A percentile compares a stretch with the other conserved stretches of the same genome.
phyloP scores from a whole-genome alignment of 2,797 vertebrate genomes.

The Coreius guichenoti region DNA sequence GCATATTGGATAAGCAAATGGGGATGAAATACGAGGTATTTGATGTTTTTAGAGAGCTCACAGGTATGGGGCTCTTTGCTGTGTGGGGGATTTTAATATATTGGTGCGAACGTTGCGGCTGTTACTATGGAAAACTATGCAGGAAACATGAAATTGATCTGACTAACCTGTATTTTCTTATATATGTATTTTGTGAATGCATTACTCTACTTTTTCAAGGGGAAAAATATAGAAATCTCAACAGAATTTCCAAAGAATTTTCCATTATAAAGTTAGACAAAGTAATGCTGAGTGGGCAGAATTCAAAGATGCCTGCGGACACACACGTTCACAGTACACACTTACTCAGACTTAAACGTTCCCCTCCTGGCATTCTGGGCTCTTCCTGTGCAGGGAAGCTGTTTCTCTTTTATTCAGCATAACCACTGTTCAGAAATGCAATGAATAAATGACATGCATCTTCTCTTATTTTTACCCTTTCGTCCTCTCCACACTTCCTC shows the following conservation, averaged over 20 bases:
- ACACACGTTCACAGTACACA: slow-evolving; percentile 18
- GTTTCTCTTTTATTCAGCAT: slow-evolving; percentile 25
- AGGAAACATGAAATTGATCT: slow-evolving; percentile 10
- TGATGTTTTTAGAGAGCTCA: not conserved
- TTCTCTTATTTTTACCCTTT: slow-evolving; percentile 29
- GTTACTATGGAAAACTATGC: not conserved
- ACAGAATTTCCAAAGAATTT: not conserved
- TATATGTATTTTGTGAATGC: not conserved
- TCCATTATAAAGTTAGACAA: slow-evolving; percentile 30
- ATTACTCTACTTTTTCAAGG: not conserved
- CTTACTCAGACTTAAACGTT: slow-evolving; percentile 18
- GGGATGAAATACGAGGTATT: not conserved
- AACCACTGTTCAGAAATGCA: slow-evolving; percentile 39
- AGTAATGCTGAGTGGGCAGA: slow-evolving; percentile 33
- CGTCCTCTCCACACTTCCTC: not conserved
- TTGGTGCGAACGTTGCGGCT: not conserved
- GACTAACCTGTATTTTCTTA: not conserved
- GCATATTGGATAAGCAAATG: not conserved
- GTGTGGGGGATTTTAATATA: not conserved
- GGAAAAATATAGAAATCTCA: not conserved
- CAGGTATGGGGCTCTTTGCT: not conserved
- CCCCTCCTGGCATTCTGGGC: not conserved
- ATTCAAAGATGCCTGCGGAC: slow-evolving; percentile 19
- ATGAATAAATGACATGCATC: slow-evolving; percentile 43
- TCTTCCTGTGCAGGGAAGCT: slow-evolving; percentile 10